phyloP scores from a whole-genome alignment of 2,113 vertebrate genomes.

The Naja naja region DNA sequence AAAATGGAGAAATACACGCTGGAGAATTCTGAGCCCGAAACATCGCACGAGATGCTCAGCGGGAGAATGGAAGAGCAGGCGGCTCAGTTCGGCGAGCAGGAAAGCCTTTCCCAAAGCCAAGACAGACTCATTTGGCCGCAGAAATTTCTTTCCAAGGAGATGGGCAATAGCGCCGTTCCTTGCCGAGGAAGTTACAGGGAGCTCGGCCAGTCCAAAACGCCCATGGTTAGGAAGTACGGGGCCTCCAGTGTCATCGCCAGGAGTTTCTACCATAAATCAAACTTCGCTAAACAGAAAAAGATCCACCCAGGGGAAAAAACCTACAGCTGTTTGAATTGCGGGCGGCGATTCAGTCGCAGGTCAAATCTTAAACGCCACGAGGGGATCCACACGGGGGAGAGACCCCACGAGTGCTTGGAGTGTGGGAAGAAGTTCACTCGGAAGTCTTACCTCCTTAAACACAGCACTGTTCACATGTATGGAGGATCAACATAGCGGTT shows the following conservation, averaged over 20 bases:
- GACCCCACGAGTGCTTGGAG: slow-evolving; percentile 70
- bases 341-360: slow-evolving; percentile 61
- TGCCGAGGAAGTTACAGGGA: neutral
- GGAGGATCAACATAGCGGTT: neutral
- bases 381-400: slow-evolving; percentile 43
- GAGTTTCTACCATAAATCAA: neutral
- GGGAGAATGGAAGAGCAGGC: neutral
- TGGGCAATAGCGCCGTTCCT: neutral
- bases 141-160: neutral
- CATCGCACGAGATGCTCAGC: neutral
- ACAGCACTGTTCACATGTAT: slow-evolving; percentile 73
- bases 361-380: slow-evolving; percentile 66
- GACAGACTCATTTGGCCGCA: neutral
- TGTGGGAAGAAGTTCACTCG: slow-evolving; percentile 85
- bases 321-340: slow-evolving; percentile 56
- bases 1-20: neutral
- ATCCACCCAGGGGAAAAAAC: slow-evolving; percentile 28
- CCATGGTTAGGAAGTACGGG: neutral
- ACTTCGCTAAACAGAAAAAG: slow-evolving; percentile 21
- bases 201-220: neutral
- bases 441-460: slow-evolving; percentile 80
- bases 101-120: neutral
- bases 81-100: neutral
- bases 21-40: neutral
- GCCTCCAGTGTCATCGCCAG: neutral